Evolutionary conservation across 1,140 invertebrate species (phyloP), one percentile per base, ranked within the genome.

Genomic region (Pentalonia nigronervosa): DNA sequence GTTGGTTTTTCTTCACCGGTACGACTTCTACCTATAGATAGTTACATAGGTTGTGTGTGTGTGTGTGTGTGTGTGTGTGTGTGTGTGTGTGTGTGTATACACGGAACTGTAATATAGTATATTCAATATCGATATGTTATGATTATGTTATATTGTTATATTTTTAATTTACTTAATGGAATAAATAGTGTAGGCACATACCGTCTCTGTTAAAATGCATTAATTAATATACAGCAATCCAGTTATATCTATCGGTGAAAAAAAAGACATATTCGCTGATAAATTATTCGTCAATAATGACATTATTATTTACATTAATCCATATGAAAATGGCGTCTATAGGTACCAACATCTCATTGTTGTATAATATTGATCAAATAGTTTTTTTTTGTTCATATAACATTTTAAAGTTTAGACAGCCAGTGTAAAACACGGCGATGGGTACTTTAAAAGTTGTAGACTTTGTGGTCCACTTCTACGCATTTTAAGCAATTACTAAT

Each of bases 111-210:
- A 76, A n/a, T 1, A 76, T 76, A 76, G 14, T 7, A 30, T 34
- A 76, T 76, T 76, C 14, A 76, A 76, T 76, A 76, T 76, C 60
- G 60, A 76, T 76, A 20, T 17, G n/a, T 76, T 76, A 76, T 76
- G 60, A n/a, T 76, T 76, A 20, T 34, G 14, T 76, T 14, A 14
- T 76, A n/a, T 76, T 76, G 60, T 76, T 76, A 34, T 76, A 17
- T 76, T 76, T 76, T 76, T 76, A 76, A 76, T 76, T 76, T 76
- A 76, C 60, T 76, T 76, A 76, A 76, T 76, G 60, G 60, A 76
- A 76, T 34, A 76, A n/a, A 76, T 76, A 76, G 4, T n/a, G 6
- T 34, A 34, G 30, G 14, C 0, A 11, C 17, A 67, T 17, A n/a
- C 17, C 14, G 30, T 23, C 4, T n/a, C n/a, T 14, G n/a, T n/a